These are phyloP conservation scores for Dermatemys mawii DNA, from an alignment of 2,113 vertebrate genomes.

Conservation along the genomic window DNA sequence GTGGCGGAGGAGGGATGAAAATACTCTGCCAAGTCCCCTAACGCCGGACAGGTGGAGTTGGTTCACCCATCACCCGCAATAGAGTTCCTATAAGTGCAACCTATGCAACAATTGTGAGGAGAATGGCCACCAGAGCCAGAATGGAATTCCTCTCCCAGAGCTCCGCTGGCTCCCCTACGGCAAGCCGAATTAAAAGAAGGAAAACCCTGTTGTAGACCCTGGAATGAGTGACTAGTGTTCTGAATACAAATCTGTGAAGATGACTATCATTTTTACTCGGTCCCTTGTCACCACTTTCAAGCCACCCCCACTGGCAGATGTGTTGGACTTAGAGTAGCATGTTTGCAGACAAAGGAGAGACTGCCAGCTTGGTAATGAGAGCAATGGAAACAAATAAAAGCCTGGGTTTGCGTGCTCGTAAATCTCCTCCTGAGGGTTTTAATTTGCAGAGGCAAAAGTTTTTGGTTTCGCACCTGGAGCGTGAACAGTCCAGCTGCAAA, in stretches of 20 bases:
- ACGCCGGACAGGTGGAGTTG: background rate
- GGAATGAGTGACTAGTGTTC: accelerated
- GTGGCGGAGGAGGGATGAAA: background rate
- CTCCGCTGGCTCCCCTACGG: background rate
- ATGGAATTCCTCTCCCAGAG: background rate
- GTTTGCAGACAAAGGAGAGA: background rate
- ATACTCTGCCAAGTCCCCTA: background rate
- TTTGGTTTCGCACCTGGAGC: background rate
- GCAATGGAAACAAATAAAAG: constrained; percentile 8
- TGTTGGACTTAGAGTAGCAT: accelerated
- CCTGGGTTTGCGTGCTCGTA: background rate
- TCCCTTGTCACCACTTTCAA: background rate
- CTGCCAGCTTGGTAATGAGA: background rate
- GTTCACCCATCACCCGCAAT: background rate
- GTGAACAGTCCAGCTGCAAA: background rate
- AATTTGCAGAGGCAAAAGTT: background rate
- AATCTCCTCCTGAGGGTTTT: background rate
- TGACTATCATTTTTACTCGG: background rate
- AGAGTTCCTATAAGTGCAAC: background rate
- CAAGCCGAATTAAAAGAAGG: background rate
- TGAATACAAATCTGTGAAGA: background rate
- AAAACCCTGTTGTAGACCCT: background rate
- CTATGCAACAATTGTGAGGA: background rate
- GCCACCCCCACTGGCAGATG: background rate
- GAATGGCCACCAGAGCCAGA: too few relatives aligned